A percentile compares a stretch with the other conserved stretches of the same genome.
Conservation (phyloP, 2,797 vertebrate species). For the Enteromius anoplus region DNA sequence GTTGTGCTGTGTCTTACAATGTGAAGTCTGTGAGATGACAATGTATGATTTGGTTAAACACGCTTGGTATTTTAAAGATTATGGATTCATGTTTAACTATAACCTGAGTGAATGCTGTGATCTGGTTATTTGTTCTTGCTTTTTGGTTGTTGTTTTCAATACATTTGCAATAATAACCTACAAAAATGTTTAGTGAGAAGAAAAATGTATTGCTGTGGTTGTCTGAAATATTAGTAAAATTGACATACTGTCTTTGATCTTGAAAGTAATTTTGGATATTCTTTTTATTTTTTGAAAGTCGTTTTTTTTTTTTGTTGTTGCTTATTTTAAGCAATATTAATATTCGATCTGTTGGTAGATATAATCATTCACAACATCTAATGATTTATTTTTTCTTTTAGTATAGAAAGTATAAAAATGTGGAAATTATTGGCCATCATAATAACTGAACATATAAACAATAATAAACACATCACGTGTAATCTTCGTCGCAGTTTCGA, state of each 20-base stretch:
- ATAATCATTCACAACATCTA: background rate
- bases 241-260: background rate
- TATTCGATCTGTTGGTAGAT: background rate
- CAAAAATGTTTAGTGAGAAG: background rate
- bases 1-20: constrained; percentile 8
- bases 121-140: background rate
- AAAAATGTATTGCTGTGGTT: background rate
- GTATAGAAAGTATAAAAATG: background rate
- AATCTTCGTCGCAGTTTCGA: background rate
- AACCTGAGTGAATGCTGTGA: constrained; percentile 2
- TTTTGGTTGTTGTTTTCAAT: background rate
- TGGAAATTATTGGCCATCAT: background rate
- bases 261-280: background rate
- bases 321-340: background rate
- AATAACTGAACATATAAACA: background rate
- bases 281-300: background rate
- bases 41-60: constrained; percentile 13
- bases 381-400: background rate
- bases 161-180: background rate
- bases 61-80: constrained; percentile 10
- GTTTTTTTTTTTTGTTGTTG: background rate
- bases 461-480: background rate
- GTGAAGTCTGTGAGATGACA: constrained; percentile 17
- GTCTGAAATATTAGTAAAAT: background rate
- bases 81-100: constrained; percentile 17